Percentiles rank a stretch among this genome's conserved stretches.
phyloP scores from a whole-genome alignment of 2,888 invertebrate genomes.

The Tetropium fuscum region DNA sequence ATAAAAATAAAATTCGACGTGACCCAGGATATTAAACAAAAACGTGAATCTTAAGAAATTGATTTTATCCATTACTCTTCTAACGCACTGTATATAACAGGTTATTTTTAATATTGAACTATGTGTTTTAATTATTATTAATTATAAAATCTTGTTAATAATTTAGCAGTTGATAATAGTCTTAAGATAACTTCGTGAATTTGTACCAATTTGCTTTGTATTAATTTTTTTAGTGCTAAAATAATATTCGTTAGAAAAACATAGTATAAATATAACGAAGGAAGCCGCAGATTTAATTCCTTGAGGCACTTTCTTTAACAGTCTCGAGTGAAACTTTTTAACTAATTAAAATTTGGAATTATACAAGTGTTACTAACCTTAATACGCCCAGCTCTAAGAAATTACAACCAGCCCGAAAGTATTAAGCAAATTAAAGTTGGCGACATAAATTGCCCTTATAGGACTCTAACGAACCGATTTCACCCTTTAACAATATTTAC shows the following conservation, averaged over 20 bases:
- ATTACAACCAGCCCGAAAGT: slow-evolving; percentile 15
- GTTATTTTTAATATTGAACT: no score
- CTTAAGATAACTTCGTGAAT: background rate
- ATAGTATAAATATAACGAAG: background rate
- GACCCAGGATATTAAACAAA: no score
- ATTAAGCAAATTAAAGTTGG: slow-evolving; percentile 11
- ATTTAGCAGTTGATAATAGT: no score
- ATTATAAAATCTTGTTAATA: no score
- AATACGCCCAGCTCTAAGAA: slow-evolving; percentile 16
- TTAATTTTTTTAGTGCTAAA: slow-evolving; percentile 2
- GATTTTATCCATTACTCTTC: no score
- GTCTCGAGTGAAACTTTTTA: slow-evolving; percentile 27
- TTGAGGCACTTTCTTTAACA: slow-evolving; percentile 27
- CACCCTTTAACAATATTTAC: slow-evolving; percentile 4
- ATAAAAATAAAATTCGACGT: no score
- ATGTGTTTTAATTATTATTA: no score
- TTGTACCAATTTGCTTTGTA: background rate
- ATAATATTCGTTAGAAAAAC: background rate
- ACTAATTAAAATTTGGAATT: slow-evolving; percentile 49
- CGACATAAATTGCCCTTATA: background rate
- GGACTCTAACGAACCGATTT: slow-evolving; percentile 10
- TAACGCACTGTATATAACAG: no score
- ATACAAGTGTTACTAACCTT: slow-evolving; percentile 32
- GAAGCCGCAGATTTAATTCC: background rate
- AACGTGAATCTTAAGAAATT: no score